A percentile compares a stretch with the other conserved stretches of the same genome.
phyloP scores from a whole-genome alignment of 2,113 vertebrate genomes.

The Todiramphus saurophagus region DNA sequence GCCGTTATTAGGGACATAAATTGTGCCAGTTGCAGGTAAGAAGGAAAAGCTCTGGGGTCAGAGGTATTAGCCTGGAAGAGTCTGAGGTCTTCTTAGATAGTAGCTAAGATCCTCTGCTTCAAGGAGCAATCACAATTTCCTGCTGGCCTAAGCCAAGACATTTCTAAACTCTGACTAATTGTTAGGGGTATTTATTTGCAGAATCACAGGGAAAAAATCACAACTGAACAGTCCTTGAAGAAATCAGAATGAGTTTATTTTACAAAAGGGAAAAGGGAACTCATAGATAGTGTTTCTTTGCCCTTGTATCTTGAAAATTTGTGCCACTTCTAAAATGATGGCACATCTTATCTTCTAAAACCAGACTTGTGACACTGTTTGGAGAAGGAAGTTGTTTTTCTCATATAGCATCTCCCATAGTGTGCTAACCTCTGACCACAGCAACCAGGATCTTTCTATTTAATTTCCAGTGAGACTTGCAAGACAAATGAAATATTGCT shows the following conservation, averaged over 20 bases:
- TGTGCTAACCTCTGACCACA: not conserved
- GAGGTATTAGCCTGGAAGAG: not conserved
- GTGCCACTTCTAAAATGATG: not conserved
- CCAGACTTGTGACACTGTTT: not conserved
- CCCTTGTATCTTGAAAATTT: not conserved
- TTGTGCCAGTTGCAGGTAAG: not conserved
- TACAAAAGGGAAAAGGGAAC: not conserved
- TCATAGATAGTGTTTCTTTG: not conserved
- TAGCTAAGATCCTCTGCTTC: not conserved
- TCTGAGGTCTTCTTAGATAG: not conserved
- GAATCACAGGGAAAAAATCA: not conserved
- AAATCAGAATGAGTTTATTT: not conserved
- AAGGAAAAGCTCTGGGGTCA: not conserved
- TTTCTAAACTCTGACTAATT: not conserved
- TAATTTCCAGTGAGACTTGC: not conserved
- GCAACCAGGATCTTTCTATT: slow-evolving; percentile 16
- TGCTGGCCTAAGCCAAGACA: not conserved
- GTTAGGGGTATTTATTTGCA: not conserved
- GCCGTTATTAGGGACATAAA: not conserved
- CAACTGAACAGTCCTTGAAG: not conserved
- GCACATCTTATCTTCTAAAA: not conserved
- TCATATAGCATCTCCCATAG: slow-evolving; percentile 10
- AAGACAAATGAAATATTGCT: slow-evolving; percentile 54
- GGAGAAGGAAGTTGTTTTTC: not conserved
- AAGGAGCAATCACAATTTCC: not conserved